Percentiles rank a stretch among this genome's conserved stretches.
Evolutionary conservation across 2,888 invertebrate genomes (phyloP).

Genomic region (Tribolium freemani): DNA sequence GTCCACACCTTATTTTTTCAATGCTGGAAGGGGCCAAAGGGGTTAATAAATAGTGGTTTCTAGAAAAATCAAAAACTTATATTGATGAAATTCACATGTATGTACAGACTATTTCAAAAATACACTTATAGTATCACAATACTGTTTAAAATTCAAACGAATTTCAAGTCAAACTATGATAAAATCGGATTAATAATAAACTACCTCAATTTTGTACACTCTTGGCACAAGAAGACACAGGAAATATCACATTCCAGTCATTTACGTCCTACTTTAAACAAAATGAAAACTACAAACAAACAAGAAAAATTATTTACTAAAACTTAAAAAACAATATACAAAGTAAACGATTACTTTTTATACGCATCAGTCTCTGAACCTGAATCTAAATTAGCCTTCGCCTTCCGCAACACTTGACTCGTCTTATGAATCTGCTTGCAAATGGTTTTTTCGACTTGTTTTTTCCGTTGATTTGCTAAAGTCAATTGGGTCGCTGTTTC

Average conservation of each 20-base stretch:
- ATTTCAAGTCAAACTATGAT: conserved; percentile 8
- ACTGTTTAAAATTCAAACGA: conserved; percentile 48
- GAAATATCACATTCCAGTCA: conserved; percentile 57
- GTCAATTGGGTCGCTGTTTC: conserved; percentile 83
- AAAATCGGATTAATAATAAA: conserved; percentile 32
- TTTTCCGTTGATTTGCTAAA: conserved; percentile 83
- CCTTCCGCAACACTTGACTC: conserved; percentile 81
- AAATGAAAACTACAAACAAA: conserved; percentile 26
- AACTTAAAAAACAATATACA: conserved; percentile 36
- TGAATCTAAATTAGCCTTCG: conserved; percentile 79
- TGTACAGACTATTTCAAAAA: conserved; percentile 44
- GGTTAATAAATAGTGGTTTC: conserved; percentile 1
- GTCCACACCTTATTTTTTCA: too few species aligned
- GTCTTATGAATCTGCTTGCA: conserved; percentile 86
- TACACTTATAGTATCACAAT: conserved; percentile 52
- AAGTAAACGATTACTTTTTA: conserved; percentile 45
- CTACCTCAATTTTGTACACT: conserved; percentile 50
- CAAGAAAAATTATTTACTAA: conserved; percentile 32
- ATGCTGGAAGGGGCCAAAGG: not conserved
- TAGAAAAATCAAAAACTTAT: conserved; percentile 43
- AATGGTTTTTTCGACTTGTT: conserved; percentile 86
- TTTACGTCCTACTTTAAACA: conserved; percentile 7
- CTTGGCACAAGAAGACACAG: conserved; percentile 59
- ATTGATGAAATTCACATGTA: conserved; percentile 25
- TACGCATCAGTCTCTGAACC: conserved; percentile 65